Evolutionary conservation across 2,113 vertebrate species (phyloP), one percentile per base, ranked within the genome.

Genomic region (Festucalex cinctus): DNA sequence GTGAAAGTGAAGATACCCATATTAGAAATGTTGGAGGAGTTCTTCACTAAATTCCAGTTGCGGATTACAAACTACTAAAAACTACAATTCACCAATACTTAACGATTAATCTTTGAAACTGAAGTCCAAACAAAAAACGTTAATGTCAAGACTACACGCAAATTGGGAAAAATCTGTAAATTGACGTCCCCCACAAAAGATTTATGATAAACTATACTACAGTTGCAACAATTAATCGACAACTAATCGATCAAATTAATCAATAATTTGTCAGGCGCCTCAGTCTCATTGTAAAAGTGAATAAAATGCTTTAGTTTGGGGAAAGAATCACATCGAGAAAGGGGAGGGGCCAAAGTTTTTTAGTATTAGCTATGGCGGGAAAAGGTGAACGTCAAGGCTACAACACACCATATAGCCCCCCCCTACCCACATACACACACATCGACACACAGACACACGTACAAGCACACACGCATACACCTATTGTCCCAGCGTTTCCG

Each of bases 401-500:
- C 57, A 54, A 62, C 36, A 37, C 64, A 14, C 64, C 28, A 32
- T 32, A 32, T 32, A 32, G 28, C 28, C 28, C 28, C 28, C 28
- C 28, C 28, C 28, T 32, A 2, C 28, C 28, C 28, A 32, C 9
- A 36, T n/a, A 44, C 51, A 63, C 28, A 63, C 64, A 36, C 76
- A 70, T 54, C 46, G 60, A 68, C 65, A 75, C 58, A 71, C 72
- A 68, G 49, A 66, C 64, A 60, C 16, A 46, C 58, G 9, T 8
- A 77, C 67, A 69, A 68, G 82, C 71, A 73, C 71, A 66, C 36
- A 76, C 10, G 86, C 83, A 78, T 84, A 91, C 91, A 92, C 88
- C 90, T 87, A 95, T 95, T 95, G 94, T 95, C 93, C 86, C 2
- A 28, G 71, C 1, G 76, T 91, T 94, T 95, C 94, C 93, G 92